These are phyloP conservation scores for Syngnathus typhle DNA, from an alignment of 2,113 vertebrate genomes.

Conservation along the genomic window DNA sequence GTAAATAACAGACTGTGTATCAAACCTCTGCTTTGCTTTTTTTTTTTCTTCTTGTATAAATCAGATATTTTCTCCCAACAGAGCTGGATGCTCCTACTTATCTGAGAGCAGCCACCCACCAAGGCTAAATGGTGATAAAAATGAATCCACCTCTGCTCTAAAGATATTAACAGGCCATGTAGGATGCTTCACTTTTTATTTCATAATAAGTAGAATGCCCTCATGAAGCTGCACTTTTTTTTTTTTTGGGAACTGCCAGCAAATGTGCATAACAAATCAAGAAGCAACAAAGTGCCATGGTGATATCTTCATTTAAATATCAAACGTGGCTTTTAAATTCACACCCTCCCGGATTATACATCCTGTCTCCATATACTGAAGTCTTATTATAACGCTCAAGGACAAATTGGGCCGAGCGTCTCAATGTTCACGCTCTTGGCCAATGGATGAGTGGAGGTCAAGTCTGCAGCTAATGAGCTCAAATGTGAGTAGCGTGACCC, in stretches of 20 bases:
- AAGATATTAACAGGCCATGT: neutral
- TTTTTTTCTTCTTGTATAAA: conserved; percentile 3
- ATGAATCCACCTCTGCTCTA: conserved; percentile 26
- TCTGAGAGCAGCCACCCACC: conserved; percentile 18
- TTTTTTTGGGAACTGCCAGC: neutral
- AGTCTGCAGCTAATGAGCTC: conserved; percentile 45
- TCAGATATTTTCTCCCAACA: neutral
- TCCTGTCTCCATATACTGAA: neutral
- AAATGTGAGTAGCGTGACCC: conserved; percentile 43
- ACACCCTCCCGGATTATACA: neutral
- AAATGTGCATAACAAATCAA: neutral
- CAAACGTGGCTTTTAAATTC: neutral
- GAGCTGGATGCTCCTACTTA: conserved; percentile 4
- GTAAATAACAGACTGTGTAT: neutral
- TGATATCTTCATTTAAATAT: neutral
- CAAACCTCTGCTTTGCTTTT: neutral
- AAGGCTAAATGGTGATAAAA: conserved; percentile 25
- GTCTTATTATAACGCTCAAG: neutral
- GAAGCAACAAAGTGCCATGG: neutral
- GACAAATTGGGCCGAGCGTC: conserved; percentile 7
- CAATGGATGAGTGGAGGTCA: conserved; percentile 20
- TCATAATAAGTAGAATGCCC: neutral
- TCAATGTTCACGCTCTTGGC: conserved; percentile 17
- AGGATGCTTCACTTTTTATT: conserved; percentile 10
- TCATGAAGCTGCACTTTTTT: neutral